Percentiles rank a stretch among this genome's conserved stretches.
Evolutionary conservation across 92 coral and sea anemone species (phyloP).

Genomic region (Siderastrea radians): DNA sequence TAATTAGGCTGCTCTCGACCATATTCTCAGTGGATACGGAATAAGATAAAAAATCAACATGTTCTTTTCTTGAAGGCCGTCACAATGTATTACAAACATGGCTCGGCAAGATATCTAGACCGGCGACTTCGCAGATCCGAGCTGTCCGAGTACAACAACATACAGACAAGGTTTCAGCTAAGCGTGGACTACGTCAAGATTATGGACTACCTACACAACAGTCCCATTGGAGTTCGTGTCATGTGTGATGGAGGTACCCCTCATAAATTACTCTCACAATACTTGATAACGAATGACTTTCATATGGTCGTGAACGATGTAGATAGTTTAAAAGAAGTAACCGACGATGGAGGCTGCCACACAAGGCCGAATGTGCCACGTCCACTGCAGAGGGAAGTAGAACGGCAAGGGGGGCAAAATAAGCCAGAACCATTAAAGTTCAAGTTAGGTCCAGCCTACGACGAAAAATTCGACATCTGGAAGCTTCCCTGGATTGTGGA

Average conservation of each 20-base stretch:
- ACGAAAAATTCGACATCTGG: too few relatives aligned
- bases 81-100: too few relatives aligned
- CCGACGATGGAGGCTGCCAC: background rate
- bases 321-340: background rate
- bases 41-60: too few relatives aligned
- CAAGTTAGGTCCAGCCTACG: too few relatives aligned
- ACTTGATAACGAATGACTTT: conserved; percentile 20
- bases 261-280: background rate
- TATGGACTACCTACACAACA: conserved; percentile 16
- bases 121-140: too few relatives aligned
- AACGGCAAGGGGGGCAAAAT: conserved; percentile 4
- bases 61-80: too few relatives aligned
- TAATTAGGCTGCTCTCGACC: too few relatives aligned
- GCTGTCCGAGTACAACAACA: background rate
- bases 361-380: background rate
- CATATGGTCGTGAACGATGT: conserved; percentile 16
- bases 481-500: too few relatives aligned
- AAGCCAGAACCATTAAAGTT: too few relatives aligned
- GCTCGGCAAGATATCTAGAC: too few relatives aligned
- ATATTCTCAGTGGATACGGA: too few relatives aligned
- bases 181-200: conserved; percentile 4
- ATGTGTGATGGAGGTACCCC: conserved; percentile 1
- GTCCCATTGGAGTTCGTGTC: background rate
- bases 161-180: conserved; percentile 18
- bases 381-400: background rate